Evolutionary conservation across 1,140 invertebrate genomes (phyloP).

Genomic region (Ephestia elutella): DNA sequence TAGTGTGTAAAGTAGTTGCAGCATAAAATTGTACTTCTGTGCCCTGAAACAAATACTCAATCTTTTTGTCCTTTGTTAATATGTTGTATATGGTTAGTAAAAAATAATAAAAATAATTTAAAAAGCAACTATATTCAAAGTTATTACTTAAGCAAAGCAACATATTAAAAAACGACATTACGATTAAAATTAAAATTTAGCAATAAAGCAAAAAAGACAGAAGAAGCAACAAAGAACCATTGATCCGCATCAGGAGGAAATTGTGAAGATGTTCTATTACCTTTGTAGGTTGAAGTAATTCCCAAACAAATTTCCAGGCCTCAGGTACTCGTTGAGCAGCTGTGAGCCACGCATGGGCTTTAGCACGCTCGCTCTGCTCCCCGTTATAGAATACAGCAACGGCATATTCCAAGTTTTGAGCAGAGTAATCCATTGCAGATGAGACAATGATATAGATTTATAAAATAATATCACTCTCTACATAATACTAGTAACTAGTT

Average conservation of each 20-base stretch:
- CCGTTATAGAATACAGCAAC: constrained; percentile 73
- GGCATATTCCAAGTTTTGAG: constrained; percentile 70
- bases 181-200: background rate
- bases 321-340: constrained; percentile 86
- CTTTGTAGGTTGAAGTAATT: constrained; percentile 85
- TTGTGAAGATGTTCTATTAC: constrained; percentile 49
- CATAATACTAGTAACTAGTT: too few relatives aligned
- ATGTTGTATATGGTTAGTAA: background rate
- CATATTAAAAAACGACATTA: too few relatives aligned
- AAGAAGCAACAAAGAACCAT: too few relatives aligned
- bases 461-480: too few relatives aligned
- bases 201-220: too few relatives aligned
- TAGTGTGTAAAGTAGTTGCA: constrained; percentile 89
- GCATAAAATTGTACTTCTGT: constrained; percentile 94
- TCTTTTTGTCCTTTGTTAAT: constrained; percentile 1
- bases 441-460: background rate
- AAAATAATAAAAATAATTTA: background rate
- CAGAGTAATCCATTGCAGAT: constrained; percentile 60
- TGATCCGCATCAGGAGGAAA: too few relatives aligned
- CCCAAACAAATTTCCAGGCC: constrained; percentile 93
- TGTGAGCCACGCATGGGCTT: constrained; percentile 88
- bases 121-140: background rate
- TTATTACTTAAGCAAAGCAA: background rate
- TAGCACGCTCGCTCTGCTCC: constrained; percentile 76
- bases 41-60: constrained; percentile 73